Conservation (phyloP, 2,113 vertebrate species). For the Tursiops truncatus region DNA sequence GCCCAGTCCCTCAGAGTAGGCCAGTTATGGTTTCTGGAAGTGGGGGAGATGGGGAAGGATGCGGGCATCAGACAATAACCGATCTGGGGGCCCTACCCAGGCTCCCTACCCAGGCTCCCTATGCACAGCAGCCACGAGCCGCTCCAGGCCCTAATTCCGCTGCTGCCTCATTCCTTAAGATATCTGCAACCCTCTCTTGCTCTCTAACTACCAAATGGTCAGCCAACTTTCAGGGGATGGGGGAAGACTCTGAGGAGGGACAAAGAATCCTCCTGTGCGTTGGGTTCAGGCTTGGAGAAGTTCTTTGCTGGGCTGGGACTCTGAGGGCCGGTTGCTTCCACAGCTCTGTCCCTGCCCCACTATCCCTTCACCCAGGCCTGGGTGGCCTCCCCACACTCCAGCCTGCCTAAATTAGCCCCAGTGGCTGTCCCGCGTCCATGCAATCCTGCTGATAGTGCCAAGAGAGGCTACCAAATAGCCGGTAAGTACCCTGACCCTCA, state of each 20-base stretch:
- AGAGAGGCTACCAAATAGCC: not conserved
- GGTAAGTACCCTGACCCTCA: not conserved
- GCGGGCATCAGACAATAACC: not conserved
- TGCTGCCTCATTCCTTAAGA: slow-evolving; percentile 42
- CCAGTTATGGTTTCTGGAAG: not conserved
- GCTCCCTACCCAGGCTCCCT: not conserved
- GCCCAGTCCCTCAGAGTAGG: not conserved
- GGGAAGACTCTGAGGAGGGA: not conserved
- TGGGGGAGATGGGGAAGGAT: not conserved
- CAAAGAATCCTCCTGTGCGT: not conserved
- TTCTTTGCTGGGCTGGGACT: slow-evolving; percentile 38
- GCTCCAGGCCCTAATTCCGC: slow-evolving; percentile 42
- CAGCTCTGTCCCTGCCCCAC: slow-evolving; percentile 48
- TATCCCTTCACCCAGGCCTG: not conserved
- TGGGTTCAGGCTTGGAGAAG: slow-evolving; percentile 71
- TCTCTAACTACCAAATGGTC: slow-evolving; percentile 69
- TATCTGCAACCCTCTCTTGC: slow-evolving; percentile 36
- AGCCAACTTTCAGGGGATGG: not conserved
- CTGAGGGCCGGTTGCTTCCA: slow-evolving; percentile 21
- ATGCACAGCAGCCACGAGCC: not conserved
- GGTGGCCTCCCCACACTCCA: not conserved
- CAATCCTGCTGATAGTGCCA: not conserved
- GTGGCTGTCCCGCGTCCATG: not conserved
- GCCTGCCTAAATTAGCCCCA: not conserved
- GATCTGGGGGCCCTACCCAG: not conserved